Percentiles rank a stretch among this genome's conserved stretches.
Conservation (phyloP, 37 sponge, comb jelly and placozoan species). For the Chondrosia reniformis region DNA sequence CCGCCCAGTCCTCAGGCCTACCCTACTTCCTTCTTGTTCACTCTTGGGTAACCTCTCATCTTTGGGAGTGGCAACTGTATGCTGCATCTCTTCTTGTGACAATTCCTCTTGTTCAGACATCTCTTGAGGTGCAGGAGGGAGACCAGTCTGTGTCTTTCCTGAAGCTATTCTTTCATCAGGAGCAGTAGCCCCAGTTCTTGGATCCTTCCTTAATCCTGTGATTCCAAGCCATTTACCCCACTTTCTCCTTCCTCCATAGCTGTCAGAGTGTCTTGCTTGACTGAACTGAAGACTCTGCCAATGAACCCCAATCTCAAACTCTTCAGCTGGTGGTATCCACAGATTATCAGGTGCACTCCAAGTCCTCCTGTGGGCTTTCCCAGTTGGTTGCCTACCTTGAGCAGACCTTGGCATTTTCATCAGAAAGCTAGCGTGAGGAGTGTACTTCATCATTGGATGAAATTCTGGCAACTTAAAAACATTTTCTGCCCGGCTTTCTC, state of each 20-base stretch:
- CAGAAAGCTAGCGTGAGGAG: conserved; percentile 11
- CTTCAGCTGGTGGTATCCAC: conserved; percentile 7
- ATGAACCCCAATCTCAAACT: not conserved
- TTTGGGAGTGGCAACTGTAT: not conserved
- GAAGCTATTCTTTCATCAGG: not conserved
- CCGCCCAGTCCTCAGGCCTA: not conserved
- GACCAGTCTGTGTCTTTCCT: not conserved
- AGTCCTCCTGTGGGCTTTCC: not conserved
- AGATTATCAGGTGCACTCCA: conserved; percentile 11
- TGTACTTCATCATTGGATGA: conserved; percentile 40
- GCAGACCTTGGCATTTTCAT: not conserved
- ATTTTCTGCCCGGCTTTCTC: not conserved
- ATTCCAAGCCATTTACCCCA: conserved; percentile 15
- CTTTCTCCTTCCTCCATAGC: no score
- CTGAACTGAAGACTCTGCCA: no score
- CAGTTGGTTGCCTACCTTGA: not conserved
- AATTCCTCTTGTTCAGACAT: not conserved
- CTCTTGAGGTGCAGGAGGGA: not conserved
- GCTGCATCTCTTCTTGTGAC: not conserved
- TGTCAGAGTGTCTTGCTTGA: no score
- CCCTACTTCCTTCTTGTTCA: not conserved
- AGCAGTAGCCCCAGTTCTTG: not conserved
- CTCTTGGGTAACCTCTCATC: no score
- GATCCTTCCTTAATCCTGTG: not conserved
- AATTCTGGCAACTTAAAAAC: not conserved